These are phyloP conservation scores for Latrodectus geometricus DNA, from an alignment of 1,140 invertebrate genomes.

Conservation along the genomic window DNA sequence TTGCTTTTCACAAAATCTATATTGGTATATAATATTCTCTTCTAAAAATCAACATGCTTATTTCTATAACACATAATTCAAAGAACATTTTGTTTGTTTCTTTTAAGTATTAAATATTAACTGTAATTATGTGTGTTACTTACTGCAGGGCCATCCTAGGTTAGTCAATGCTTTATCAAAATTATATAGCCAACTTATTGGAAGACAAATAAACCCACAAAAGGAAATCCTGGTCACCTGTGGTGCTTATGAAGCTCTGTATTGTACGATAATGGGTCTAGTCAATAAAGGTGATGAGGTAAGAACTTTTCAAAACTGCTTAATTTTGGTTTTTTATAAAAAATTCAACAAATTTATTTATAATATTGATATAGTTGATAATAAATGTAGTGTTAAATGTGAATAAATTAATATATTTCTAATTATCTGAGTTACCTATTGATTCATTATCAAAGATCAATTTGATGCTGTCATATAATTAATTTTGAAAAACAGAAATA, in stretches of 20 bases:
- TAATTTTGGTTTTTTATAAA: neutral
- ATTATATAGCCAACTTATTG: constrained; percentile 85
- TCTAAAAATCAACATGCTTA: too few relatives aligned
- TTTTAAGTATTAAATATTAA: too few relatives aligned
- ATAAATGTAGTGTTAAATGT: neutral
- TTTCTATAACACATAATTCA: too few relatives aligned
- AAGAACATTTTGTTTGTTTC: too few relatives aligned
- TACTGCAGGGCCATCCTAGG: constrained; percentile 87
- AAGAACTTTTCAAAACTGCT: neutral
- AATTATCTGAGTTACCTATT: neutral
- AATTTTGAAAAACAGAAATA: neutral
- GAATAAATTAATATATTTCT: neutral
- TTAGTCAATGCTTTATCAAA: constrained; percentile 86
- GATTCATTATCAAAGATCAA: neutral
- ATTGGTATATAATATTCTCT: too few relatives aligned
- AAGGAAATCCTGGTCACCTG: constrained; percentile 88
- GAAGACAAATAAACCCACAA: constrained; percentile 80
- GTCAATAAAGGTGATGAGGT: constrained; percentile 86
- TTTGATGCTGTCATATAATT: neutral
- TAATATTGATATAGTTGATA: neutral
- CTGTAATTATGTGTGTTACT: constrained; percentile 27
- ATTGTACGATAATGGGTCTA: constrained; percentile 84
- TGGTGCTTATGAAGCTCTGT: constrained; percentile 93
- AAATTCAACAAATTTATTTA: neutral
- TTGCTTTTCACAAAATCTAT: too few relatives aligned